Conservation (phyloP, 2,797 vertebrate genomes). For the Esox masquinongy region DNA sequence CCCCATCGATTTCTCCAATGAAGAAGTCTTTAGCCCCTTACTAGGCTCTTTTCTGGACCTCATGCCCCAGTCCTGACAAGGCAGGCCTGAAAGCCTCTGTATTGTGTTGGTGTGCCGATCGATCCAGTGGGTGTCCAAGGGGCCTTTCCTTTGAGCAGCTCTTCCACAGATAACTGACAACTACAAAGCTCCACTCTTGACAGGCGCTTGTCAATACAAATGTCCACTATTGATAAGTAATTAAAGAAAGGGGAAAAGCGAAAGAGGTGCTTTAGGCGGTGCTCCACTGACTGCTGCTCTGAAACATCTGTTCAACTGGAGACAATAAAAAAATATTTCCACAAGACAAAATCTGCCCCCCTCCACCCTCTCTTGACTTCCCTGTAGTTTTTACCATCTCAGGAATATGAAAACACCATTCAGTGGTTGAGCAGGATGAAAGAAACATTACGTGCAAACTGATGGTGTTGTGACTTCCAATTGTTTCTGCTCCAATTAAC, state of each 20-base stretch:
- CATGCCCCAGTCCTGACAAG: slow-evolving; percentile 56
- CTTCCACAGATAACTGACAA: slow-evolving; percentile 76
- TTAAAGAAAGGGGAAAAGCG: slow-evolving; percentile 66
- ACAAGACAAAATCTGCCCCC: slow-evolving; percentile 48
- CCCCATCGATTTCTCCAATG: slow-evolving; percentile 69
- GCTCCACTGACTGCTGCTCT: slow-evolving; percentile 35
- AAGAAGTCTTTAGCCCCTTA: slow-evolving; percentile 68
- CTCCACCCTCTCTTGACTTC: slow-evolving; percentile 23
- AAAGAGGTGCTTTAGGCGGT: slow-evolving; percentile 39
- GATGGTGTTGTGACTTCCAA: not conserved
- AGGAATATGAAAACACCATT: slow-evolving; percentile 38
- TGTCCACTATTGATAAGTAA: slow-evolving; percentile 83
- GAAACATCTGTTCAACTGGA: slow-evolving; percentile 81
- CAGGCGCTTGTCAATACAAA: slow-evolving; percentile 82
- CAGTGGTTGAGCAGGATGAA: not conserved
- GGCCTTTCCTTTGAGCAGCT: slow-evolving; percentile 59
- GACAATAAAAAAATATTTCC: slow-evolving; percentile 64
- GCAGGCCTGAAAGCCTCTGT: slow-evolving; percentile 57
- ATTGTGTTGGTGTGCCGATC: slow-evolving; percentile 69
- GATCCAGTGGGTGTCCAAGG: slow-evolving; percentile 68
- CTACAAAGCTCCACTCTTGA: slow-evolving; percentile 78
- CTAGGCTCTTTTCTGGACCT: slow-evolving; percentile 50
- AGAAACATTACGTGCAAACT: not conserved
- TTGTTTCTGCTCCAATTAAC: not conserved
- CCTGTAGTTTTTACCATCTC: slow-evolving; percentile 34